phyloP scores from a whole-genome alignment of 2,113 vertebrate species.

The Podiceps cristatus region DNA sequence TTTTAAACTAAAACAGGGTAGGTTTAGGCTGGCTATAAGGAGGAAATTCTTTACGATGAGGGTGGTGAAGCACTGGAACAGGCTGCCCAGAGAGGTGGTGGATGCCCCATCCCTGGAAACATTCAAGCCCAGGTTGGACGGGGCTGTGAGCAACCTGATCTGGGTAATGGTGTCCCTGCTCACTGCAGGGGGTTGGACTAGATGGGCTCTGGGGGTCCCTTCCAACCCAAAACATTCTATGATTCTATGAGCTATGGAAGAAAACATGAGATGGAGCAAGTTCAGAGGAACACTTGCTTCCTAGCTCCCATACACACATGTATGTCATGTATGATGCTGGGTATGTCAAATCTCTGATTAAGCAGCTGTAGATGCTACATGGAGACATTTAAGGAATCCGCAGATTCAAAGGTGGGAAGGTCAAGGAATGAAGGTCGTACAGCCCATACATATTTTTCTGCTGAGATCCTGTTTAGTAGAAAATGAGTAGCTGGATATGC shows the following conservation, averaged over 20 bases:
- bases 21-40: too few relatives aligned
- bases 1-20: too few relatives aligned
- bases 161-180: too few relatives aligned
- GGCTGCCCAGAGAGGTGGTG: too few relatives aligned
- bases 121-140: too few relatives aligned
- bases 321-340: rapidly evolving
- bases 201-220: too few relatives aligned
- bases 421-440: background rate
- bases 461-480: background rate
- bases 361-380: background rate
- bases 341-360: background rate
- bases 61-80: too few relatives aligned
- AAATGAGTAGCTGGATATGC: background rate
- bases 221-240: too few relatives aligned
- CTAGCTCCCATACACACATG: background rate
- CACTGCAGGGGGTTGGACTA: too few relatives aligned
- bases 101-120: too few relatives aligned
- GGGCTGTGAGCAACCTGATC: too few relatives aligned
- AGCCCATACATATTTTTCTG: background rate
- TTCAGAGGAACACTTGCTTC: background rate
- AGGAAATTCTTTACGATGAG: too few relatives aligned
- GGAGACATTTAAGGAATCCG: background rate
- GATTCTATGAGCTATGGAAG: background rate
- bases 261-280: background rate
- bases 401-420: background rate